phyloP scores from a whole-genome alignment of 1,140 invertebrate genomes.

The Phocides pigmalion region DNA sequence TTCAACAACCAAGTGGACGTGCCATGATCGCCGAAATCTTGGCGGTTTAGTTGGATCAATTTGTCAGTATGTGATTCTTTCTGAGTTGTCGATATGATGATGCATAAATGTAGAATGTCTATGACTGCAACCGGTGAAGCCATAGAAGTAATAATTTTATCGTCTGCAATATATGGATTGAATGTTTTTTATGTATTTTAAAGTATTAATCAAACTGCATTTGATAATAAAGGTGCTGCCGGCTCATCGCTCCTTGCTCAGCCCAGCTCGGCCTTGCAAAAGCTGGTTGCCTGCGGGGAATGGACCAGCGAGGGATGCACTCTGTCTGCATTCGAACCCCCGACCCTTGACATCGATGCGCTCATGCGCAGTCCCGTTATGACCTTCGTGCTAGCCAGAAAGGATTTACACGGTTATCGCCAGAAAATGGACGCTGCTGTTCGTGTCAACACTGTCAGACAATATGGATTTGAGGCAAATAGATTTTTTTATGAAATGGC shows the following conservation, averaged over 20 bases:
- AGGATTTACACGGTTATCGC: conserved; percentile 60
- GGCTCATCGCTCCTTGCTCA: conserved; percentile 92
- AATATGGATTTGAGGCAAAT: conserved; percentile 77
- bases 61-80: too few relatives aligned
- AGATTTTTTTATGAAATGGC: background rate
- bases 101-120: too few relatives aligned
- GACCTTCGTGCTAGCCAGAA: conserved; percentile 61
- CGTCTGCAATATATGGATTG: too few relatives aligned
- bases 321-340: conserved; percentile 63
- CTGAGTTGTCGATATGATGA: too few relatives aligned
- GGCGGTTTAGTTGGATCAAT: too few relatives aligned
- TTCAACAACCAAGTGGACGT: too few relatives aligned
- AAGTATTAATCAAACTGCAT: background rate
- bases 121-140: too few relatives aligned
- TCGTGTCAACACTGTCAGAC: conserved; percentile 69
- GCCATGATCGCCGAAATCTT: too few relatives aligned
- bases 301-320: conserved; percentile 44
- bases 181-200: too few relatives aligned
- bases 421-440: conserved; percentile 75
- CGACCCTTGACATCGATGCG: conserved; percentile 54
- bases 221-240: conserved; percentile 34
- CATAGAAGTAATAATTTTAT: too few relatives aligned
- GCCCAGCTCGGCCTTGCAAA: conserved; percentile 91
- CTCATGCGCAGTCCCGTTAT: conserved; percentile 68
- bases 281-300: conserved; percentile 83